Evolutionary conservation across 1,140 invertebrate species (phyloP).

Genomic region (Diplogasteroides magnus): DNA sequence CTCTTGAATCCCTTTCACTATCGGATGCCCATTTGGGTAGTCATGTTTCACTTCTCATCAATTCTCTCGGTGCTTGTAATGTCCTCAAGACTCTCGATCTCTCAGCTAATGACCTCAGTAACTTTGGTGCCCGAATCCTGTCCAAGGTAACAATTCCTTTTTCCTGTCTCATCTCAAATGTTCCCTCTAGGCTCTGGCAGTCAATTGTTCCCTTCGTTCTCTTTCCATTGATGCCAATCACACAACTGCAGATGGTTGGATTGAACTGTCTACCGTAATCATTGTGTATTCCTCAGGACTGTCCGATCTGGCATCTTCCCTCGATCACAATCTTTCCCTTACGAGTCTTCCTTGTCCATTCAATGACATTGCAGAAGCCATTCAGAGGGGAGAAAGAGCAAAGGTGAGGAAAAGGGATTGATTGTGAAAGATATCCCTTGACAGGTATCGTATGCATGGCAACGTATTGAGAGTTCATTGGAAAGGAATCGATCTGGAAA

Average conservation of each 20-base stretch:
- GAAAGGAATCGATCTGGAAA: conserved; percentile 28
- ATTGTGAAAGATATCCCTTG: not conserved
- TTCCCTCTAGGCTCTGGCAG: conserved; percentile 38
- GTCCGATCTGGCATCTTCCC: not conserved
- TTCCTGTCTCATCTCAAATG: not conserved
- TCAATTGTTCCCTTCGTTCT: conserved; percentile 40
- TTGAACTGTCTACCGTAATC: conserved; percentile 44
- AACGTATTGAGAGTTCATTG: conserved; percentile 29
- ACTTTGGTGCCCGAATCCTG: conserved; percentile 46
- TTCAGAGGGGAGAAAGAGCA: conserved; percentile 28
- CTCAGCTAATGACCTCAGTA: conserved; percentile 47
- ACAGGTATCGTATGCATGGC: not conserved
- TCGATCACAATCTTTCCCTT: conserved; percentile 14
- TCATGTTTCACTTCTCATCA: conserved; percentile 42
- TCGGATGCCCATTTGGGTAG: conserved; percentile 42
- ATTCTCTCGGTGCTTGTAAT: conserved; percentile 43
- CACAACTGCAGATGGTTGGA: conserved; percentile 47
- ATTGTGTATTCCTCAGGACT: conserved; percentile 35
- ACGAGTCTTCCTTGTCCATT: conserved; percentile 37
- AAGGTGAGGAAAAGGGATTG: not conserved
- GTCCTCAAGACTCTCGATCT: conserved; percentile 41
- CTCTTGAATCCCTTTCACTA: conserved; percentile 43
- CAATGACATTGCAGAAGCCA: conserved; percentile 39
- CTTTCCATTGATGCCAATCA: conserved; percentile 50
- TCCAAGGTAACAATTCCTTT: conserved; percentile 41